A percentile compares a stretch with the other conserved stretches of the same genome.
Conservation (phyloP, 2,113 vertebrate genomes). For the Ictalurus furcatus region DNA sequence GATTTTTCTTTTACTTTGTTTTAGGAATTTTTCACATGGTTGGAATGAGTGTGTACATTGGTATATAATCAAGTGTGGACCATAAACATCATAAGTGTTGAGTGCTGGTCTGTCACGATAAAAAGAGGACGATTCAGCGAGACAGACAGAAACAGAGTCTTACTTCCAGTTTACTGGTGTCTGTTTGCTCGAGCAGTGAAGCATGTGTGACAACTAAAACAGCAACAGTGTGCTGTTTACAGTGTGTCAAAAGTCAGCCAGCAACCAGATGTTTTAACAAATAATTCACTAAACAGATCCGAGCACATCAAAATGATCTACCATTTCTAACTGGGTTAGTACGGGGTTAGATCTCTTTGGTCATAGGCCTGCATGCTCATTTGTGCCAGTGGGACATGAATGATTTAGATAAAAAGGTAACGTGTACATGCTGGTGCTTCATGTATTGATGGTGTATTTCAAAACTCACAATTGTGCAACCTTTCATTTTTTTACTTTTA, state of each 20-base stretch:
- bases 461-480: neutral
- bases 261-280: slow-evolving; percentile 30
- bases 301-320: neutral
- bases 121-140: slow-evolving; percentile 10
- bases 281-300: slow-evolving; percentile 11
- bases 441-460: neutral
- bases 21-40: neutral
- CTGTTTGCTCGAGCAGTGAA: slow-evolving; percentile 49
- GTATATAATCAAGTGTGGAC: neutral
- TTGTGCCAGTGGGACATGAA: neutral
- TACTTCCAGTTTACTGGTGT: slow-evolving; percentile 44
- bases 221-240: slow-evolving; percentile 29
- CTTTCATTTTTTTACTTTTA: neutral
- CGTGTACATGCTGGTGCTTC: neutral
- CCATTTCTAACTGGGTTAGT: neutral
- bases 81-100: neutral
- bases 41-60: neutral
- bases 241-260: slow-evolving; percentile 31
- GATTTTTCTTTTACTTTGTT: neutral
- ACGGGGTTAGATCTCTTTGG: neutral
- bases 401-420: neutral
- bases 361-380: neutral
- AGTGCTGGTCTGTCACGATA: neutral
- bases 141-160: slow-evolving; percentile 35
- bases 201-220: slow-evolving; percentile 52